Evolutionary conservation across 2,888 invertebrate genomes (phyloP).

Genomic region (Laspeyria flexula): DNA sequence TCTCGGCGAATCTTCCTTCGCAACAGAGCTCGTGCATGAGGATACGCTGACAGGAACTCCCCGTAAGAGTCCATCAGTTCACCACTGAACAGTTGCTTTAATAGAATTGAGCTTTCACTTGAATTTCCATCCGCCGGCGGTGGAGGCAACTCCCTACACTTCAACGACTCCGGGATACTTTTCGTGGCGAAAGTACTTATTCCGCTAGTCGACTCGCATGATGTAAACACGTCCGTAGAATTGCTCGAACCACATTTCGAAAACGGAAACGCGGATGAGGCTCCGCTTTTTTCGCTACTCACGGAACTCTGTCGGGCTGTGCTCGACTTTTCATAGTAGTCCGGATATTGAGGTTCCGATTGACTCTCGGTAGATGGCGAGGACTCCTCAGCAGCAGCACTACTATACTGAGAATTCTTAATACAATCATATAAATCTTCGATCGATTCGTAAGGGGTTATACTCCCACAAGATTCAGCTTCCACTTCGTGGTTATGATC

Average conservation of each 20-base stretch:
- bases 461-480: constrained; percentile 77
- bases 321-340: constrained; percentile 75
- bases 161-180: constrained; percentile 69
- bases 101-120: constrained; percentile 76
- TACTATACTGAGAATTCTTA: constrained; percentile 76
- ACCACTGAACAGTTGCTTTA: constrained; percentile 87
- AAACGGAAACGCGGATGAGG: constrained; percentile 81
- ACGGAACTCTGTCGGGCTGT: constrained; percentile 78
- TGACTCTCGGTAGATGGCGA: constrained; percentile 77
- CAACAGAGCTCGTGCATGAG: constrained; percentile 86
- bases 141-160: constrained; percentile 72
- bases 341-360: constrained; percentile 77
- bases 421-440: constrained; percentile 83
- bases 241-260: constrained; percentile 83
- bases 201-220: constrained; percentile 80
- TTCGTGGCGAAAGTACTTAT: constrained; percentile 74
- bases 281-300: constrained; percentile 79
- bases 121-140: constrained; percentile 65
- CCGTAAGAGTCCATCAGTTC: constrained; percentile 89
- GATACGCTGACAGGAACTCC: constrained; percentile 87
- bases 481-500: constrained; percentile 63
- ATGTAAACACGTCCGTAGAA: constrained; percentile 77
- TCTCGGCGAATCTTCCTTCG: constrained; percentile 87
- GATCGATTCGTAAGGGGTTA: constrained; percentile 82
- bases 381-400: constrained; percentile 71